A percentile compares a stretch with the other conserved stretches of the same genome.
Evolutionary conservation across 2,113 vertebrate species (phyloP).

Genomic region (Phyllostomus discolor): DNA sequence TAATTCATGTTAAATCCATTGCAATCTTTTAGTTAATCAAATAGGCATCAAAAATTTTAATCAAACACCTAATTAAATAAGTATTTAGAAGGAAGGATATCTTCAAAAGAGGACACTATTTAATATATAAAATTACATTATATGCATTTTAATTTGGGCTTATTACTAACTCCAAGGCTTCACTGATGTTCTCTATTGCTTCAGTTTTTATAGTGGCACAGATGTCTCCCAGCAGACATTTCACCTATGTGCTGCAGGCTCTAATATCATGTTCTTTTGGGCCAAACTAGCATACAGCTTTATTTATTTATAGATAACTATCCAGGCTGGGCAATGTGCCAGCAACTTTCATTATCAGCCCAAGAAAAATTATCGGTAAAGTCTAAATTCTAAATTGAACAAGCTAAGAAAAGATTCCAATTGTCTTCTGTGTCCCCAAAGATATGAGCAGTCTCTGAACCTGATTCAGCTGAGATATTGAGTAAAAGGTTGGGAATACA

Average conservation of each 20-base stretch:
- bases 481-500: not conserved
- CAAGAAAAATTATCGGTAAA: conserved; percentile 61
- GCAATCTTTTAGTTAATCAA: not conserved
- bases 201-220: not conserved
- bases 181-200: not conserved
- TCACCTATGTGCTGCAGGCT: not conserved
- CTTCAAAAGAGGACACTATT: not conserved
- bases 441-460: conserved; percentile 40
- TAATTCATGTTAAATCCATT: not conserved
- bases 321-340: conserved; percentile 62
- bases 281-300: conserved; percentile 27
- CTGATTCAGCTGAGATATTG: not conserved
- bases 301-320: conserved; percentile 70
- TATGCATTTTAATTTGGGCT: not conserved
- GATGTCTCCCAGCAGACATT: not conserved
- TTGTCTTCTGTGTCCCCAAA: conserved; percentile 35
- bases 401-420: conserved; percentile 56
- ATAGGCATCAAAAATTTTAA: not conserved
- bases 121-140: not conserved
- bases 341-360: conserved; percentile 60
- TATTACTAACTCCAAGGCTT: not conserved
- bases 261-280: conserved; percentile 41
- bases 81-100: not conserved
- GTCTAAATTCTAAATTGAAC: conserved; percentile 73
- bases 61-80: not conserved